These are phyloP conservation scores for Bellardia bayeri DNA, from an alignment of 2,888 invertebrate species.

Conservation along the genomic window DNA sequence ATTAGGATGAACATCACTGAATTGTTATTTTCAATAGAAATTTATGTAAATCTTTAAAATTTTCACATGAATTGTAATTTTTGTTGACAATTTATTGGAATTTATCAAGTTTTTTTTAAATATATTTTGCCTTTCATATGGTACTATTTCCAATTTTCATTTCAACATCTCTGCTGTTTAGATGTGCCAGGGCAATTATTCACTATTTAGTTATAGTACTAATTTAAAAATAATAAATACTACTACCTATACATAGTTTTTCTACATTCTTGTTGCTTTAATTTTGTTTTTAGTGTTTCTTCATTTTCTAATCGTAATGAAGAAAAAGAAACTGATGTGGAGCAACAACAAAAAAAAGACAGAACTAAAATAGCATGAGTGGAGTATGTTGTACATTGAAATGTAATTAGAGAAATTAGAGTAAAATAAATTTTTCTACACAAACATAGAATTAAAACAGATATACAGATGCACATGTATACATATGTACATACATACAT, in stretches of 20 bases:
- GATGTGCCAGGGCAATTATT: neutral
- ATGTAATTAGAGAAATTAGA: conserved; percentile 69
- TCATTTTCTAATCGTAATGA: neutral
- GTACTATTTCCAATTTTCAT: neutral
- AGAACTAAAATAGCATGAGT: conserved; percentile 25
- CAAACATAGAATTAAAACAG: conserved; percentile 22
- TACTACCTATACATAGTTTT: neutral
- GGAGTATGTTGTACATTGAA: conserved; percentile 59
- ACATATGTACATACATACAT: neutral
- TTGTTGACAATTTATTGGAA: too few relatives aligned
- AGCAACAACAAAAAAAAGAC: neutral
- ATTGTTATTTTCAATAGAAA: too few relatives aligned
- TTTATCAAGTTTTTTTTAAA: too few relatives aligned
- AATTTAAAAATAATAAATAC: conserved; percentile 18
- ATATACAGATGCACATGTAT: neutral
- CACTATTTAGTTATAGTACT: neutral
- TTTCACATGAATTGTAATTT: too few relatives aligned
- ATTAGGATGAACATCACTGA: too few relatives aligned
- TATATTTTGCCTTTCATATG: neutral
- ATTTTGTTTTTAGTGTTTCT: neutral
- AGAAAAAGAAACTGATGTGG: neutral
- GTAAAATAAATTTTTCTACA: conserved; percentile 47
- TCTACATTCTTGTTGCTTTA: neutral
- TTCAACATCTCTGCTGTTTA: neutral
- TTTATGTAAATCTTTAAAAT: too few relatives aligned